Evolutionary conservation across 2,113 vertebrate species (phyloP).

Genomic region (Carassius carassius): DNA sequence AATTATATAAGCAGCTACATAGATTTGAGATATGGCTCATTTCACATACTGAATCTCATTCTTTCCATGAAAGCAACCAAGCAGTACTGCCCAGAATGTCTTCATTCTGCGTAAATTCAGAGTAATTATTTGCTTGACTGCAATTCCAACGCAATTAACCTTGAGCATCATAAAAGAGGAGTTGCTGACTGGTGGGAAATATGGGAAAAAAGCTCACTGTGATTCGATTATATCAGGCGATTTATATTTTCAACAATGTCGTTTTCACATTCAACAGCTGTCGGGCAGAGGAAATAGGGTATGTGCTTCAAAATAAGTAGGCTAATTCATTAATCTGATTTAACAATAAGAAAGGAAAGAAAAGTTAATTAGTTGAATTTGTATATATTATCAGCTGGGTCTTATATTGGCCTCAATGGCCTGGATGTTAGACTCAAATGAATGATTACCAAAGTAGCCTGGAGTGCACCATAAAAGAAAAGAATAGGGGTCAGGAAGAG

Average conservation of each 20-base stretch:
- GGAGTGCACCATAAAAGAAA: neutral
- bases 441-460: slow-evolving; percentile 27
- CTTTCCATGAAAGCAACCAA: slow-evolving; percentile 45
- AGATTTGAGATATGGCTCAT: slow-evolving; percentile 65
- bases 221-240: slow-evolving; percentile 69
- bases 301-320: slow-evolving; percentile 67
- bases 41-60: slow-evolving; percentile 38
- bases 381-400: slow-evolving; percentile 22
- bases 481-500: neutral
- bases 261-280: slow-evolving; percentile 71
- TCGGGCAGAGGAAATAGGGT: slow-evolving; percentile 60
- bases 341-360: slow-evolving; percentile 24
- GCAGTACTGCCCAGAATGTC: slow-evolving; percentile 46
- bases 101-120: slow-evolving; percentile 59
- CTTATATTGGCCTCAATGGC: neutral
- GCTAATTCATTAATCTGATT: slow-evolving; percentile 71
- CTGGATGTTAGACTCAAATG: slow-evolving; percentile 4
- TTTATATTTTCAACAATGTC: slow-evolving; percentile 62
- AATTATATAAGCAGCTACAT: slow-evolving; percentile 64
- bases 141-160: slow-evolving; percentile 69
- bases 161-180: slow-evolving; percentile 64
- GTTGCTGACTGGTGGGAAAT: slow-evolving; percentile 68
- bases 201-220: slow-evolving; percentile 59
- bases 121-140: slow-evolving; percentile 57
- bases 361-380: slow-evolving; percentile 2